phyloP scores from a whole-genome alignment of 2,797 vertebrate genomes.

The Enteromius thamalakanensis region DNA sequence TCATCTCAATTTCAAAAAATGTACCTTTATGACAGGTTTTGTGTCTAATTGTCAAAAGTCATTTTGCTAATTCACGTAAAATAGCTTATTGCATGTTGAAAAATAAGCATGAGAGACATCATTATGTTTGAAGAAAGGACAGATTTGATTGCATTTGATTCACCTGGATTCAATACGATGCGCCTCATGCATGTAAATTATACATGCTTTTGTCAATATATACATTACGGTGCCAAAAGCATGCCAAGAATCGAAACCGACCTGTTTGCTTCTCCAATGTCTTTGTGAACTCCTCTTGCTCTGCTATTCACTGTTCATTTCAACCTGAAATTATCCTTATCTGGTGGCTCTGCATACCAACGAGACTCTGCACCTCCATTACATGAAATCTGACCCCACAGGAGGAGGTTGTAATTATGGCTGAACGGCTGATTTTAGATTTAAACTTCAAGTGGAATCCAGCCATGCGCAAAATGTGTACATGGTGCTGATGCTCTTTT shows the following conservation, averaged over 20 bases:
- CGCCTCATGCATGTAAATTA: background rate
- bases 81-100: background rate
- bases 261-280: background rate
- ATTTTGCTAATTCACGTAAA: background rate
- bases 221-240: conserved; percentile 31
- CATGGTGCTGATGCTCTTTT: conserved; percentile 51
- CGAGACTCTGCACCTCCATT: conserved; percentile 56
- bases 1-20: no score
- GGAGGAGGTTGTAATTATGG: conserved; percentile 63
- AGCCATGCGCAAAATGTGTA: conserved; percentile 63
- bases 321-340: conserved; percentile 57
- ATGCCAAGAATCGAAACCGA: conserved; percentile 27
- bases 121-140: background rate
- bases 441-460: conserved; percentile 59
- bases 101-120: background rate
- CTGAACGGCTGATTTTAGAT: conserved; percentile 61
- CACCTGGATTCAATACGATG: background rate
- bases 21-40: no score
- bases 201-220: background rate
- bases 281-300: conserved; percentile 19
- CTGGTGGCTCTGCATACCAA: conserved; percentile 41
- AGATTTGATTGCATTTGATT: background rate
- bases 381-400: conserved; percentile 59
- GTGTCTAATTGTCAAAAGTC: background rate
- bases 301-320: conserved; percentile 29